Conservation (phyloP, 2,888 invertebrate species). For the Brachypalpus laphriformis region DNA sequence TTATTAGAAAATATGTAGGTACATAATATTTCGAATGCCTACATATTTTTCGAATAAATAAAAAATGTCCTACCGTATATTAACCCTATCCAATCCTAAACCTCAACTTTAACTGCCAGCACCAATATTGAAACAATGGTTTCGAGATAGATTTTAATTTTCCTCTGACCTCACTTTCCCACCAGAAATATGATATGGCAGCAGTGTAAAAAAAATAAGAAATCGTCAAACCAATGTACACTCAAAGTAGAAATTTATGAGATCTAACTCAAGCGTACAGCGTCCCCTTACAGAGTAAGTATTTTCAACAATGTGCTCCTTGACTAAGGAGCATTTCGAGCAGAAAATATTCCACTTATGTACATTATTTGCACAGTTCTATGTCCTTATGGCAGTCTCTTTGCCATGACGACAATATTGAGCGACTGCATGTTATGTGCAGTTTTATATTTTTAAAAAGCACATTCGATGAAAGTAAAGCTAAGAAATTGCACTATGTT, state of each 20-base stretch:
- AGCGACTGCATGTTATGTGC: constrained; percentile 60
- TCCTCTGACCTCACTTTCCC: constrained; percentile 11
- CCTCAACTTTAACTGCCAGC: neutral
- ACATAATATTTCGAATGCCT: too few species aligned
- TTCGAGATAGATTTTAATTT: constrained; percentile 29
- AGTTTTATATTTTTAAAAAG: constrained; percentile 46
- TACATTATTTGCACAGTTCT: constrained; percentile 68
- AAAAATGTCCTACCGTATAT: too few species aligned
- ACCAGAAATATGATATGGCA: constrained; percentile 24
- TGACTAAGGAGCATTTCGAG: constrained; percentile 67
- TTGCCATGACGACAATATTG: constrained; percentile 66
- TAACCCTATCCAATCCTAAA: too few species aligned
- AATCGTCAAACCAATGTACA: constrained; percentile 30
- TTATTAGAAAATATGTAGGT: too few species aligned
- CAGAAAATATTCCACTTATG: constrained; percentile 72
- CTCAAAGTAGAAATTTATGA: constrained; percentile 67
- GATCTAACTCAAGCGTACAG: constrained; percentile 58
- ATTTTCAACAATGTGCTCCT: constrained; percentile 70
- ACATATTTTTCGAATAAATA: too few species aligned
- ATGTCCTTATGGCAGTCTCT: constrained; percentile 61
- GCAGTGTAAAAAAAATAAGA: neutral
- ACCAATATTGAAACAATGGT: neutral
- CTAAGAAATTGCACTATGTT: constrained; percentile 27
- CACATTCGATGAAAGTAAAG: constrained; percentile 29
- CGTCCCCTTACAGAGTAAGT: constrained; percentile 59